Conservation (phyloP, 1,140 invertebrate genomes). For the Papilio helenus region DNA sequence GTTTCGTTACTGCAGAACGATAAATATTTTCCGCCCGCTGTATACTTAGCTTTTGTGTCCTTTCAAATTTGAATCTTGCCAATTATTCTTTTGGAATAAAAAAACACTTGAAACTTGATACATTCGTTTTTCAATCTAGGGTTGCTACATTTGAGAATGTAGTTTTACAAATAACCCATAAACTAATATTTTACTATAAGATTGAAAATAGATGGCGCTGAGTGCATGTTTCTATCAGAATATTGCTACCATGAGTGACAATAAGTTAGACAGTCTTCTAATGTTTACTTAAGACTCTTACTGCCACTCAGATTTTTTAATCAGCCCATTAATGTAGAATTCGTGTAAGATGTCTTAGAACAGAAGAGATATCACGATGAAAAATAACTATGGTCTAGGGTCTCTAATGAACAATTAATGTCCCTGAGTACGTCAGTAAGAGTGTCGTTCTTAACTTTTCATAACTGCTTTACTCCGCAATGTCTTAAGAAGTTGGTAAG, state of each 20-base stretch:
- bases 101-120: background rate
- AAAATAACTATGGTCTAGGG: too few relatives aligned
- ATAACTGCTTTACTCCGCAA: background rate
- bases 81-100: slow-evolving; percentile 31
- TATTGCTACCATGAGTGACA: too few relatives aligned
- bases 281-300: too few relatives aligned
- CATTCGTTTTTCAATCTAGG: background rate
- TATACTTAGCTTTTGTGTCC: slow-evolving; percentile 32
- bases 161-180: background rate
- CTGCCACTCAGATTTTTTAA: too few relatives aligned
- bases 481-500: slow-evolving; percentile 10
- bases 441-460: background rate
- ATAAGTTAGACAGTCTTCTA: too few relatives aligned
- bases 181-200: background rate
- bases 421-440: background rate
- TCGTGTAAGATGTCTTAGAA: too few relatives aligned
- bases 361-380: too few relatives aligned
- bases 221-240: too few relatives aligned
- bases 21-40: slow-evolving; percentile 32
- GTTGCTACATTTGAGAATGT: background rate
- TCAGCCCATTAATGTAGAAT: too few relatives aligned
- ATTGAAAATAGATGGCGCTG: background rate
- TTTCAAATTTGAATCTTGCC: slow-evolving; percentile 34
- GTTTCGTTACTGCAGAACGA: slow-evolving; percentile 33
- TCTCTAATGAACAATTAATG: background rate